Evolutionary conservation across 2,888 invertebrate species (phyloP), one percentile per base, ranked within the genome.

Genomic region (Cantharis rufa): DNA sequence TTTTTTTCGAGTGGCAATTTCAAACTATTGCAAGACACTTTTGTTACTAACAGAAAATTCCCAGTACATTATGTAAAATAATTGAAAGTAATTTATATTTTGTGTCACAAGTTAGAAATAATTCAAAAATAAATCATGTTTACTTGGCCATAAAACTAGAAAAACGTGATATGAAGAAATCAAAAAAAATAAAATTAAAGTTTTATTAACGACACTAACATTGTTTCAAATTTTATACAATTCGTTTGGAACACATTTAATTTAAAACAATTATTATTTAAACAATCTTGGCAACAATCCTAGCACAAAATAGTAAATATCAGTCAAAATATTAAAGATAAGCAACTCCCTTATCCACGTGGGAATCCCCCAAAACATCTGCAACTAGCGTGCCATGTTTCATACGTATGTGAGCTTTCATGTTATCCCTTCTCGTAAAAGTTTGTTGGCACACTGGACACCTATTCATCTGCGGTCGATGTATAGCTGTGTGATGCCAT

Each of bases 401-500:
- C 87, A 90, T 90, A 82, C 91, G 90, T 80, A 93, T 91, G 86
- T 92, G 93, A 76, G 91, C 90, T 88, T 92, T 93, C 84, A 92
- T 90, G 86, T 93, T 92, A 86, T 93, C 93, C 80, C 91, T 92
- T 78, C 93, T 89, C 66, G 92, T 92, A 83, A 93, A 90, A 74
- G 91, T 90, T 80, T 91, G 91, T 68, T 90, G 90, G 86, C 92
- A 92, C 83, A 91, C 87, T 3, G 92, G 92, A 82, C 92, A 92
- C 83, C 90, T 90, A 85, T 91, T 91, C 82, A 90, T 90, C 83
- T 91, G 91, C 15, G 92, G 92, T 81, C 90, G 90, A 85, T 92
- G 93, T 48, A 91, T 92, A 86, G 92, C 91, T 87, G 92, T 89
- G 85, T 92, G 92, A 85, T 93, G 92, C 90, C 93, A 92, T 84